Percentiles rank a stretch among this genome's conserved stretches.
phyloP scores from a whole-genome alignment of 2,888 invertebrate species.

The Serrognathus titanus region DNA sequence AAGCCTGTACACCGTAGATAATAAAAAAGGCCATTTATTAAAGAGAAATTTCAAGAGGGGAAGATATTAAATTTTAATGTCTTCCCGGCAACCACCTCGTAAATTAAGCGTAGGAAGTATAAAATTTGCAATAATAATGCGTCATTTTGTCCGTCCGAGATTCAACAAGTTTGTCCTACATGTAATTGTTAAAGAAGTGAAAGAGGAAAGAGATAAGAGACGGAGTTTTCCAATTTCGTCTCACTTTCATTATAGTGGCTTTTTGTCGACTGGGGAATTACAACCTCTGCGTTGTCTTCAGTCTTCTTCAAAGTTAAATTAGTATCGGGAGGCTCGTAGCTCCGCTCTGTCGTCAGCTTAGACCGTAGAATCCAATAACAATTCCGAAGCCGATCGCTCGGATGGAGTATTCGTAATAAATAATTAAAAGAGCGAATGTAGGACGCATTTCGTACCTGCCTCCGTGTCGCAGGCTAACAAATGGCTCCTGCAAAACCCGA shows the following conservation, averaged over 20 bases:
- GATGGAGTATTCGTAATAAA: conserved; percentile 31
- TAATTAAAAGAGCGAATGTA: conserved; percentile 29
- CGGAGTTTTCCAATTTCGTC: conserved; percentile 16
- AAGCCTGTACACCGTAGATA: no score
- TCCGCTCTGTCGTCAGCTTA: conserved; percentile 10
- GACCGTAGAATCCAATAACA: conserved; percentile 28
- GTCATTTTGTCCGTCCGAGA: no score
- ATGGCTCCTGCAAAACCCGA: conserved; percentile 43
- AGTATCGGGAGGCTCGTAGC: conserved; percentile 21
- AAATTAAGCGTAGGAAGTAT: no score
- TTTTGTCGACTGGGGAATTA: conserved; percentile 15
- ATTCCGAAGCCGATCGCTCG: conserved; percentile 1
- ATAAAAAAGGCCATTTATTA: no score
- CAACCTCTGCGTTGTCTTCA: conserved; percentile 16
- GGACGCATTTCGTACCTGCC: background rate
- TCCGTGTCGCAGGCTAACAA: conserved; percentile 31
- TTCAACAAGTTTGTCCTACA: no score
- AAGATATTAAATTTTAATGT: no score
- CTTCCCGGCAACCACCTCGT: no score
- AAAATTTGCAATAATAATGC: no score
- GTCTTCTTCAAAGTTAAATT: conserved; percentile 26
- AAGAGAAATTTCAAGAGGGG: no score
- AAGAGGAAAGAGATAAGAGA: no score
- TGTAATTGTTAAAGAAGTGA: no score
- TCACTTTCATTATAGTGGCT: conserved; percentile 11